Evolutionary conservation across 2,113 vertebrate species (phyloP).

Genomic region (Galeopterus variegatus): DNA sequence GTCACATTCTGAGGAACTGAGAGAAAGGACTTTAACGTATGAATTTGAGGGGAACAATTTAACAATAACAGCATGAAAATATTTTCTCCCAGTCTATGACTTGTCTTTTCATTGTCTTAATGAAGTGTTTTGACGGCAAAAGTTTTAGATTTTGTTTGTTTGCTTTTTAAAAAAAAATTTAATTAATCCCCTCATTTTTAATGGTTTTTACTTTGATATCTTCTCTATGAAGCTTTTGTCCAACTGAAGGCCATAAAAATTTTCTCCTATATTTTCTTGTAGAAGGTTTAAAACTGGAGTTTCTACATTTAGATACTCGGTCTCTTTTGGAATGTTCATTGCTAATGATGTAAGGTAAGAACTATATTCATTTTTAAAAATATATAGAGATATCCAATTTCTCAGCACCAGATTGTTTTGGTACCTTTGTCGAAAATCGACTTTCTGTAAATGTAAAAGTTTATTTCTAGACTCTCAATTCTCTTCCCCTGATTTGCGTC

Average conservation of each 20-base stretch:
- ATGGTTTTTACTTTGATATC: not conserved
- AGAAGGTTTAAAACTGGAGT: no score
- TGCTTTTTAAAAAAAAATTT: not conserved
- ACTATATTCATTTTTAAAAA: no score
- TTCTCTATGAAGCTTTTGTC: not conserved
- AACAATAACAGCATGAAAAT: not conserved
- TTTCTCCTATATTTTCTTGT: not conserved
- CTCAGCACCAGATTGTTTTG: not conserved
- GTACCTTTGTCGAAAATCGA: not conserved
- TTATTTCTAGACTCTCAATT: not conserved
- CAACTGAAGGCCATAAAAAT: not conserved
- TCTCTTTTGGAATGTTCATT: not conserved
- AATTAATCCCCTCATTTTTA: not conserved
- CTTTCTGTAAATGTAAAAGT: not conserved
- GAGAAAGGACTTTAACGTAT: no score
- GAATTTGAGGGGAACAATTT: not conserved
- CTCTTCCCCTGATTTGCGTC: not conserved
- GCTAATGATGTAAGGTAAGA: not conserved
- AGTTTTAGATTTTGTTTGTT: no score
- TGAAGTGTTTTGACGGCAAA: not conserved
- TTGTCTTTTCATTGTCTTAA: not conserved
- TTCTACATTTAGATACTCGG: not conserved
- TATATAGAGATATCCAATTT: not conserved
- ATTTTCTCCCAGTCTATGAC: not conserved
- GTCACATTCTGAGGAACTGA: not conserved